Evolutionary conservation across 2,797 vertebrate species (phyloP).

Genomic region (Pteronotus mesoamericanus): DNA sequence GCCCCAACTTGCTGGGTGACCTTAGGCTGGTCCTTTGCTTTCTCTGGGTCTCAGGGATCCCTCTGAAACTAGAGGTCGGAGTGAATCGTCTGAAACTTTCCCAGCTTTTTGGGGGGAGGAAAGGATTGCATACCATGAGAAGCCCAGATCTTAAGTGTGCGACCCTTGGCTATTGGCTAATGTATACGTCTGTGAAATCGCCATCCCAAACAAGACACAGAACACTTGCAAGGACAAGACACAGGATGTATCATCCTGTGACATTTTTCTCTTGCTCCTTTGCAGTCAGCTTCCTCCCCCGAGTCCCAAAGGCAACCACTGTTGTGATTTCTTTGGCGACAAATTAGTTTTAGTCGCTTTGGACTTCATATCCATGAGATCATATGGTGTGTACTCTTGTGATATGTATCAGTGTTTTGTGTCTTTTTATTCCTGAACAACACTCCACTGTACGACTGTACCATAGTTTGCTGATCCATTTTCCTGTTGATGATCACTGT

Average conservation of each 20-base stretch:
- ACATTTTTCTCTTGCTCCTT: background rate
- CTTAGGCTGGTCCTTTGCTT: background rate
- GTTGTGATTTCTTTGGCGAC: background rate
- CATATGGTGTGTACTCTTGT: background rate
- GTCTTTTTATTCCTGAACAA: background rate
- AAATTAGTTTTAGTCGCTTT: background rate
- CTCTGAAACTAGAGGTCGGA: background rate
- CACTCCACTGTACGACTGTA: accelerated
- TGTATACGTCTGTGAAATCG: background rate
- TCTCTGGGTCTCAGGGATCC: conserved; percentile 2
- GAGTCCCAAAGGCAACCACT: background rate
- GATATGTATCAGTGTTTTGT: background rate
- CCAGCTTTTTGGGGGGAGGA: background rate
- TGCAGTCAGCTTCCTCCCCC: background rate
- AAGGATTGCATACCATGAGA: background rate
- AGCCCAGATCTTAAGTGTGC: background rate
- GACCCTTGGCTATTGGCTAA: background rate
- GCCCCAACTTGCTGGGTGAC: background rate
- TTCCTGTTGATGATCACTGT: background rate
- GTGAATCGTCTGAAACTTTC: background rate
- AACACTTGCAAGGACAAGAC: no score
- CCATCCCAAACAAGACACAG: no score
- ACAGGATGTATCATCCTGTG: accelerated
- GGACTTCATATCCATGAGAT: background rate
- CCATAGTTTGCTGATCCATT: background rate